phyloP scores from a whole-genome alignment of 2,888 invertebrate genomes.

The Trichogramma evanescens region DNA sequence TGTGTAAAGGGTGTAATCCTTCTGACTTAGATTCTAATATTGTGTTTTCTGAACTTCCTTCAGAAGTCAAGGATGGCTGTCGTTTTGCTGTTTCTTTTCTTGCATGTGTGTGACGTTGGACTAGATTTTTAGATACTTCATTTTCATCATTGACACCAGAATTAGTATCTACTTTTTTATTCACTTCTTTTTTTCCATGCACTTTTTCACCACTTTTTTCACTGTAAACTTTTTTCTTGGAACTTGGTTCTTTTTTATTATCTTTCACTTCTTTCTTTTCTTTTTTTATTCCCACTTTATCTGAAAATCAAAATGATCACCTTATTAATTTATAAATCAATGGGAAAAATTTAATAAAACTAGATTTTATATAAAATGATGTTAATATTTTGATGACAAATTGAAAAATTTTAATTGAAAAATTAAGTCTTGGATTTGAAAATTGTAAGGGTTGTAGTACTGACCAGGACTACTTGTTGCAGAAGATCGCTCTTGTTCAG shows the following conservation, averaged over 20 bases:
- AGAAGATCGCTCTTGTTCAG: too few species aligned
- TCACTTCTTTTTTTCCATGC: slow-evolving; percentile 4
- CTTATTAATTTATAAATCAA: not conserved
- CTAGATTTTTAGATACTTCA: too few species aligned
- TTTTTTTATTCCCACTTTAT: not conserved
- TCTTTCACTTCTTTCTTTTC: not conserved
- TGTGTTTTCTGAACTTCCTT: slow-evolving; percentile 64
- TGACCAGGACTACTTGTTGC: too few species aligned
- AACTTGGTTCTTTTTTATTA: slow-evolving; percentile 1
- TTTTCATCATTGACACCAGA: too few species aligned
- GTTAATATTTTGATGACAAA: not conserved
- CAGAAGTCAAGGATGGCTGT: slow-evolving; percentile 49
- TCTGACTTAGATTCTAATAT: slow-evolving; percentile 61
- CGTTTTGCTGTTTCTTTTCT: slow-evolving; percentile 4
- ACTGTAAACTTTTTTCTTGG: slow-evolving; percentile 1
- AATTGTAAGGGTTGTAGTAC: too few species aligned
- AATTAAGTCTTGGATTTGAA: too few species aligned
- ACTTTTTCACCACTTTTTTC: slow-evolving; percentile 5
- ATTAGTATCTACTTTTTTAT: slow-evolving; percentile 2
- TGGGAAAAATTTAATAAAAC: not conserved
- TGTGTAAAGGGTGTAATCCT: slow-evolving; percentile 44
- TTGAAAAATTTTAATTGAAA: too few species aligned
- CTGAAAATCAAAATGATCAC: not conserved
- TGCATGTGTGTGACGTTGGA: too few species aligned
- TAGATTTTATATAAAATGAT: not conserved